Evolutionary conservation across 2,113 vertebrate species (phyloP), one percentile per base, ranked within the genome.

Genomic region (Lanius collurio): DNA sequence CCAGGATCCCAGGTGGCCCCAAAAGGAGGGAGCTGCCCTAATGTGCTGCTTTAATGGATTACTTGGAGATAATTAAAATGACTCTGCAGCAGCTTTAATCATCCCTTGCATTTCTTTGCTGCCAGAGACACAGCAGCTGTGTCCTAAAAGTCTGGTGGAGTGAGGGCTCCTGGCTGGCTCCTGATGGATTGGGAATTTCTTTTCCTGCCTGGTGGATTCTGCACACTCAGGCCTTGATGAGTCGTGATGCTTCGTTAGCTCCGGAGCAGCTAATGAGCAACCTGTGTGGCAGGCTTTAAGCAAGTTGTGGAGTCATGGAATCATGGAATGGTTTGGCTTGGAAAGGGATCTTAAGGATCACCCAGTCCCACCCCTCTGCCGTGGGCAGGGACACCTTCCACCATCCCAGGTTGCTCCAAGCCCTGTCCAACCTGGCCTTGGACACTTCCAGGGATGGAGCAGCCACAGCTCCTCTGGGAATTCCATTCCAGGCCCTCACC

Each of bases 351-450:
- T 26, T 49, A 9, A 31, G 35, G 30, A 21, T 31, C 31, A 7
- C 31, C 52, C 50, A 30, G 3, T 56, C 15, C 35, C 53, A 19
- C 12, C 12, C 19, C 41, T 27, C 28, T n/a, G 28, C 59, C 2
- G 11, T 2, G 11, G 33, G 14, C 14, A n/a, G 4, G 60, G 41
- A 4, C 4, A 4, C 1, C 18, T 47, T 30, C 5, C 26, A 1
- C 20, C 5, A 31, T 42, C 44, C 60, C 60, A 49, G 20, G 13
- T 17, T 67, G 13, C 20, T 57, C 83, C 70, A 35, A 56, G 5
- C 6, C 13, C 28, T 1, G 4, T 47, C 50, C 50, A 56, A 0
- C 4, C 6, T 9, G 21, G 9, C 31, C 13, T 59, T 31, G 71
- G 71, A 42, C 13, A 15, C 21, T 76, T 21, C 71, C 60, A 57